A percentile compares a stretch with the other conserved stretches of the same genome.
Evolutionary conservation across 2,113 vertebrate genomes (phyloP).

Genomic region (Menidia beryllina): DNA sequence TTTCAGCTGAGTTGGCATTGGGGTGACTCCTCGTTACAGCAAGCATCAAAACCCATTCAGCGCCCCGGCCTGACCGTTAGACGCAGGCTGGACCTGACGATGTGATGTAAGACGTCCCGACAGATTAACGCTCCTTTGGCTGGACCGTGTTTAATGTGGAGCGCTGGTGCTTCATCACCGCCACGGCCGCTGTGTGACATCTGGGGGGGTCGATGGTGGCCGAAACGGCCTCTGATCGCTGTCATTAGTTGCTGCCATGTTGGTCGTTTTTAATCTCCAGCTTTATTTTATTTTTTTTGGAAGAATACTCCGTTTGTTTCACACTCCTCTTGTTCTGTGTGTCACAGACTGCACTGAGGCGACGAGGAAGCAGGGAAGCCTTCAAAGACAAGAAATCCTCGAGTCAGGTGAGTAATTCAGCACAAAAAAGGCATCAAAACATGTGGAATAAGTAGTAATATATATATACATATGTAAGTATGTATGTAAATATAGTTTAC

Average conservation of each 20-base stretch:
- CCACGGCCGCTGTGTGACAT: background rate
- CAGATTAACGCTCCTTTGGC: conserved; percentile 37
- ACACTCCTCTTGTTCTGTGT: conserved; percentile 36
- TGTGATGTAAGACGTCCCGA: conserved; percentile 43
- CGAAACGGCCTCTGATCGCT: conserved; percentile 17
- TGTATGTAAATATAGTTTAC: no score
- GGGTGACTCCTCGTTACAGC: background rate
- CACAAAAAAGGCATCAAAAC: background rate
- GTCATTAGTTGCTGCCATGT: background rate
- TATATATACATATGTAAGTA: no score
- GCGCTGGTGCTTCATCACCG: background rate
- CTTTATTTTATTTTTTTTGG: background rate
- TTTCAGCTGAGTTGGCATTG: background rate
- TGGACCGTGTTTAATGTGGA: no score
- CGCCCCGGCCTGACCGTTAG: conserved; percentile 26
- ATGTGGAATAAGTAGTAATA: no score
- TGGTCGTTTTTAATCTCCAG: background rate
- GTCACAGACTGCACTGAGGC: conserved; percentile 90
- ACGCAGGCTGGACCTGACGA: conserved; percentile 42
- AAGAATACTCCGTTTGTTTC: background rate
- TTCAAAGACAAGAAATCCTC: conserved; percentile 94
- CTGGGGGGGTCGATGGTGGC: conserved; percentile 17
- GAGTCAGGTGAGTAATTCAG: conserved; percentile 85
- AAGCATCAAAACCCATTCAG: background rate
- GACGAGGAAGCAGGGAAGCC: conserved; percentile 92